phyloP scores from a whole-genome alignment of 2,113 vertebrate genomes.

The Puffinus mauretanicus region DNA sequence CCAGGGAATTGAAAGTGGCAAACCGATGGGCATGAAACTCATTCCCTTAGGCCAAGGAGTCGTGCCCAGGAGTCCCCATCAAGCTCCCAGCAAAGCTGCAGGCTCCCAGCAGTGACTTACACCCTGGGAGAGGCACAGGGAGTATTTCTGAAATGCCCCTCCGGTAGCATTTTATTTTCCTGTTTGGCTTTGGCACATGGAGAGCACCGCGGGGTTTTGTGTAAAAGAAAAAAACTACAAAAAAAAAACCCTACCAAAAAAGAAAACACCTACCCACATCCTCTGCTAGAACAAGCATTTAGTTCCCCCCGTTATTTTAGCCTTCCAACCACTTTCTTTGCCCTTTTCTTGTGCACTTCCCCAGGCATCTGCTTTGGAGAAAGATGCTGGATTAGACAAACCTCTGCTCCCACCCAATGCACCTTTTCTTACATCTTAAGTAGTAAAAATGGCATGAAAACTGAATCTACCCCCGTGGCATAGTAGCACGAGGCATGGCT shows the following conservation, averaged over 20 bases:
- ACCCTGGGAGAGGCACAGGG: background rate
- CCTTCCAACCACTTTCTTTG: background rate
- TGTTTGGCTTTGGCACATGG: background rate
- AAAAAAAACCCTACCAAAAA: no score
- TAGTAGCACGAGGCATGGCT: background rate
- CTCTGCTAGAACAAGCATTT: background rate
- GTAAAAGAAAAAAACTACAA: background rate
- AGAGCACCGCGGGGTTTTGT: background rate
- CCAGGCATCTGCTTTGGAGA: background rate
- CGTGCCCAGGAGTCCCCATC: no score
- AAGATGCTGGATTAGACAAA: background rate
- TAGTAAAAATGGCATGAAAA: background rate
- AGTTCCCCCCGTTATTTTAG: background rate
- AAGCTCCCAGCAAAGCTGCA: background rate
- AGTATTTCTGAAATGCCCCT: background rate
- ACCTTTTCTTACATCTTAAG: background rate
- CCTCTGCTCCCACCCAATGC: background rate
- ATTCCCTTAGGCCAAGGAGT: background rate
- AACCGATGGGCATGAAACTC: background rate
- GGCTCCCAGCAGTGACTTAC: background rate
- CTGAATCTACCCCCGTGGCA: rapidly evolving
- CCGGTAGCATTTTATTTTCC: background rate
- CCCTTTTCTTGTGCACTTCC: background rate
- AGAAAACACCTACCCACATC: background rate
- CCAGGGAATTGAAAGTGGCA: background rate